Evolutionary conservation across 2,113 vertebrate genomes (phyloP).

Genomic region (Collichthys lucidus): DNA sequence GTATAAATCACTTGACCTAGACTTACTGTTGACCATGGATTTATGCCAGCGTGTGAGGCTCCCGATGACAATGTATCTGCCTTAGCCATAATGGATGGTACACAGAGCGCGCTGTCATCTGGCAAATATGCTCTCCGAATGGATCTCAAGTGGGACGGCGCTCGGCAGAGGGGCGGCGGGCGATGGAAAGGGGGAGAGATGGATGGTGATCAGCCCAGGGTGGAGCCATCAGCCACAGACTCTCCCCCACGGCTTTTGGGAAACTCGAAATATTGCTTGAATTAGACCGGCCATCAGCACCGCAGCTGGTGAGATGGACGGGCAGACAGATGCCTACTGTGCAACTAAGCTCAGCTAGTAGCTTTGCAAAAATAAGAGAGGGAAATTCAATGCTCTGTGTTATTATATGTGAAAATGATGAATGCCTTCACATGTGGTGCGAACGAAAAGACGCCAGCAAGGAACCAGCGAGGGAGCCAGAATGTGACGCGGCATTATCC

Average conservation of each 20-base stretch:
- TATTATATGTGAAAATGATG: slow-evolving; percentile 67
- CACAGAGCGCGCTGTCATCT: slow-evolving; percentile 74
- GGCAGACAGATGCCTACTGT: slow-evolving; percentile 60
- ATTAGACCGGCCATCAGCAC: slow-evolving; percentile 59
- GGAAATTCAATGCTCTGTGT: slow-evolving; percentile 66
- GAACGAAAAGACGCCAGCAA: slow-evolving; percentile 40
- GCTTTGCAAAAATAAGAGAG: slow-evolving; percentile 46
- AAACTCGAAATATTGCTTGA: slow-evolving; percentile 62
- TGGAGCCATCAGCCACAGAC: slow-evolving; percentile 74
- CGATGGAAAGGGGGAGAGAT: slow-evolving; percentile 62
- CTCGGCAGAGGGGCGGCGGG: slow-evolving; percentile 52
- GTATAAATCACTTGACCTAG: slow-evolving; percentile 84
- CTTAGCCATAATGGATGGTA: slow-evolving; percentile 73
- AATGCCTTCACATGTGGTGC: slow-evolving; percentile 58
- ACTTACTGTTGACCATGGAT: slow-evolving; percentile 76
- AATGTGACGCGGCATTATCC: slow-evolving; percentile 24
- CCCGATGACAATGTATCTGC: slow-evolving; percentile 76
- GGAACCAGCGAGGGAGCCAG: slow-evolving; percentile 23
- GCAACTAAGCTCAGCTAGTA: slow-evolving; percentile 40
- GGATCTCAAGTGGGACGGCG: slow-evolving; percentile 73
- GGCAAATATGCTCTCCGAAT: slow-evolving; percentile 77
- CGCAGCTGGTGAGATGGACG: slow-evolving; percentile 45
- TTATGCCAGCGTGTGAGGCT: slow-evolving; percentile 70
- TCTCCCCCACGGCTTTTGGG: slow-evolving; percentile 60
- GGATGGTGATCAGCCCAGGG: slow-evolving; percentile 75